Conservation (phyloP, 2,113 vertebrate species). For the Lichenostomus cassidix region DNA sequence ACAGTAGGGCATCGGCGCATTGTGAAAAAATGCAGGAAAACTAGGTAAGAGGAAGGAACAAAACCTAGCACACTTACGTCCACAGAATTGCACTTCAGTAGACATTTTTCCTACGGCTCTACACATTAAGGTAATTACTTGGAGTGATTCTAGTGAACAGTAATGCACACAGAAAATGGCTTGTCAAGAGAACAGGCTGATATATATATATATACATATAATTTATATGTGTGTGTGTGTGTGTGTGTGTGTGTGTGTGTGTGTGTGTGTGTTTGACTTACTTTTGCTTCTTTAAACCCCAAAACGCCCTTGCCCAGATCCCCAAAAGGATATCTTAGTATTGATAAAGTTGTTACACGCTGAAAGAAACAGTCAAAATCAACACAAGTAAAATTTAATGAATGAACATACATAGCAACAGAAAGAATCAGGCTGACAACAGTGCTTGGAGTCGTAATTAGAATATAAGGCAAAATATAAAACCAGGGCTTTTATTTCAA, state of each 20-base stretch:
- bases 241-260: too few species aligned
- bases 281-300: not conserved
- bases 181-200: not conserved
- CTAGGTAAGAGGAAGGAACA: not conserved
- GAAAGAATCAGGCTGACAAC: not conserved
- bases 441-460: not conserved
- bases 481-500: not conserved
- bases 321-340: not conserved
- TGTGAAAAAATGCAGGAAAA: not conserved
- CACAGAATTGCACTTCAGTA: not conserved
- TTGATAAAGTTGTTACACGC: not conserved
- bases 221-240: too few species aligned
- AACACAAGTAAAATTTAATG: not conserved
- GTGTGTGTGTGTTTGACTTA: not conserved
- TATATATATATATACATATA: not conserved
- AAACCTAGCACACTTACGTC: not conserved
- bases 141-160: not conserved
- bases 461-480: not conserved
- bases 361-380: not conserved
- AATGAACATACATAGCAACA: not conserved
- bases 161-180: not conserved
- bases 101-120: not conserved
- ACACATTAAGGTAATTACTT: not conserved
- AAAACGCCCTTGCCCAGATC: not conserved
- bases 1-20: not conserved